phyloP scores from a whole-genome alignment of 2,797 vertebrate species.

The Typhlichthys eigenmanni region DNA sequence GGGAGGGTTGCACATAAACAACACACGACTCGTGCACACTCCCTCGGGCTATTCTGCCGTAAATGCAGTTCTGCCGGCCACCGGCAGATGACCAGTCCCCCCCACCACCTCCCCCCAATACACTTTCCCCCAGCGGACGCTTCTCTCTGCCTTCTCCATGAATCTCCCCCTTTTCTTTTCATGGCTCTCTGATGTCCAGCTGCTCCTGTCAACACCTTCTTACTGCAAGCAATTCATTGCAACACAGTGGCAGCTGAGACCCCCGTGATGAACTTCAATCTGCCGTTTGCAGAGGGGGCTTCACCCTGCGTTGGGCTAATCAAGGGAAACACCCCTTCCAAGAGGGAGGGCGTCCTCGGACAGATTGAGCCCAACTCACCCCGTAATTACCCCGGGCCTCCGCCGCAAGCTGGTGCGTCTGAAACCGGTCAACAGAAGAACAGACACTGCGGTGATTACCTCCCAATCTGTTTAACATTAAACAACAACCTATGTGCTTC shows the following conservation, averaged over 20 bases:
- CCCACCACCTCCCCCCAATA: constrained; percentile 25
- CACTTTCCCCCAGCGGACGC: constrained; percentile 73
- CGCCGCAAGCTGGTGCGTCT: constrained; percentile 78
- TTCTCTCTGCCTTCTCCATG: constrained; percentile 87
- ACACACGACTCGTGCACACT: constrained; percentile 31
- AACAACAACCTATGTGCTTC: constrained; percentile 67
- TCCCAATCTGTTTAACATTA: constrained; percentile 73
- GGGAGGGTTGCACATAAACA: constrained; percentile 42
- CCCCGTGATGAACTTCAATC: constrained; percentile 90
- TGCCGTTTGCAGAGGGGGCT: constrained; percentile 83
- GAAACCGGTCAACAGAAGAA: constrained; percentile 63
- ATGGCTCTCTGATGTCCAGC: constrained; percentile 94
- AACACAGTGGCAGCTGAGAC: constrained; percentile 93
- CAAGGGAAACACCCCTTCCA: constrained; percentile 83
- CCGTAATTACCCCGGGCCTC: constrained; percentile 81
- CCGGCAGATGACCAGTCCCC: constrained; percentile 76
- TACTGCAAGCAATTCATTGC: constrained; percentile 93
- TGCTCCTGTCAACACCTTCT: constrained; percentile 99
- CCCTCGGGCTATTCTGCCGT: constrained; percentile 44
- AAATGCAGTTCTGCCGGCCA: constrained; percentile 69
- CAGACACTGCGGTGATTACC: constrained; percentile 73
- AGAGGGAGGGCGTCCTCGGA: constrained; percentile 75
- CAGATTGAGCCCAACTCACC: constrained; percentile 82
- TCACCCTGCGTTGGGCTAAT: constrained; percentile 83
- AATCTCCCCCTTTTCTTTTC: constrained; percentile 91